Conservation (phyloP, 2,888 invertebrate genomes). For the Brachylomia viminalis region DNA sequence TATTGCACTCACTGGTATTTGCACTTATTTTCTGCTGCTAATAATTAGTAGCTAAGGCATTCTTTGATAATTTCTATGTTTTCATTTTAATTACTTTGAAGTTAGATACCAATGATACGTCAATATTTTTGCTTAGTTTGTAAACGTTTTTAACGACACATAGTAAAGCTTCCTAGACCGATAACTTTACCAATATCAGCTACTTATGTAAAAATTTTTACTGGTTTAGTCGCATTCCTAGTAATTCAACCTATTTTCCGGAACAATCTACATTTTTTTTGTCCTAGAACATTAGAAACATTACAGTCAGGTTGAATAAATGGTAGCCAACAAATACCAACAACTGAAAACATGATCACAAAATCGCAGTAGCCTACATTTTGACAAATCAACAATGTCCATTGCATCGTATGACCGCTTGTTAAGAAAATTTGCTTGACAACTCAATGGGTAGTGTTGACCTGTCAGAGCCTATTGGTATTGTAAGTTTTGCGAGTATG, state of each 20-base stretch:
- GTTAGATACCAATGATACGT: background rate
- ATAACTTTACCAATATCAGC: background rate
- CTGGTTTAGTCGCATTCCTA: too few species aligned
- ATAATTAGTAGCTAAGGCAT: background rate
- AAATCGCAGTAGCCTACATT: conserved; percentile 1
- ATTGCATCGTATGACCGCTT: background rate
- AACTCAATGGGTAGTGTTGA: too few species aligned
- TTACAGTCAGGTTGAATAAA: background rate
- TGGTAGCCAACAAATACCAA: background rate
- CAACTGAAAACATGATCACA: background rate
- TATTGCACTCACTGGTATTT: background rate
- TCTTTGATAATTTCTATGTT: background rate
- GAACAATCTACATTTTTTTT: background rate
- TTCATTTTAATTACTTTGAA: background rate
- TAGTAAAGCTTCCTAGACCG: background rate
- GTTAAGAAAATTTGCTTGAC: conserved; percentile 19
- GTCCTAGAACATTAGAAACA: background rate
- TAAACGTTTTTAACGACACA: background rate
- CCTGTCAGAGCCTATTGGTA: too few species aligned
- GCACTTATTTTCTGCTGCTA: too few species aligned
- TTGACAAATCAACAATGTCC: conserved; percentile 8
- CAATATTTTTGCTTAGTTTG: background rate
- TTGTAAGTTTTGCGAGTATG: too few species aligned
- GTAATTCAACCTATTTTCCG: background rate
- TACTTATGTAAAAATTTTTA: background rate